These are phyloP conservation scores for Dendronephthya gigantea DNA, from an alignment of 64 coral and sea anemone genomes.

Conservation along the genomic window DNA sequence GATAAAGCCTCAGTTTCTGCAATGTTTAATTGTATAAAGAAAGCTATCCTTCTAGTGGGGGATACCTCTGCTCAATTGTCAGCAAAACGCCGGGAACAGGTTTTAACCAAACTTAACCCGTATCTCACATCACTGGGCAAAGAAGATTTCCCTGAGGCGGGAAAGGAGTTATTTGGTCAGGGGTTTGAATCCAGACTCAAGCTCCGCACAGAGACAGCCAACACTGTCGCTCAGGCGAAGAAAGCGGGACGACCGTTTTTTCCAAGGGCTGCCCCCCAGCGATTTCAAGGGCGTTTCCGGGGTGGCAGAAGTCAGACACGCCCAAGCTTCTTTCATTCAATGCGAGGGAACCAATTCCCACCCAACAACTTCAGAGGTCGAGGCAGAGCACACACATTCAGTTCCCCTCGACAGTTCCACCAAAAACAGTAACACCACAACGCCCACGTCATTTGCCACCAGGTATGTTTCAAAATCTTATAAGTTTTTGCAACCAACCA, in stretches of 20 bases:
- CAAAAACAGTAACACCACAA: background rate
- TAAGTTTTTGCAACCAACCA: background rate
- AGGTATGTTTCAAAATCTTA: conserved; percentile 40
- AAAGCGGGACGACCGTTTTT: conserved; percentile 20
- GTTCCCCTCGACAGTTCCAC: background rate
- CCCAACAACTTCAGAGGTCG: background rate
- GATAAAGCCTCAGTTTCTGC: conserved; percentile 23
- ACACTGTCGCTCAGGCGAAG: conserved; percentile 6
- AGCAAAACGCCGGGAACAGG: background rate
- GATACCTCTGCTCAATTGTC: conserved; percentile 24
- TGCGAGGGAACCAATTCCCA: background rate
- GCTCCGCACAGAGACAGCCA: background rate
- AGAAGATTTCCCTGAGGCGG: conserved; percentile 19
- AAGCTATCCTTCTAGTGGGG: conserved; percentile 16
- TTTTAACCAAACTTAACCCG: conserved; percentile 14
- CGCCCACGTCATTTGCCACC: conserved; percentile 3
- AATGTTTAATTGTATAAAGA: conserved; percentile 31
- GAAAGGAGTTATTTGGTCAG: background rate
- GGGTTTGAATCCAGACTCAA: conserved; percentile 23
- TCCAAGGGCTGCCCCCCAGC: background rate
- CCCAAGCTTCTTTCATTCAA: background rate
- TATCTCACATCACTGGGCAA: conserved; percentile 12
- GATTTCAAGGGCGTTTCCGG: conserved; percentile 12
- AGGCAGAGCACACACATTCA: conserved; percentile 3
- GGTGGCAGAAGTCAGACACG: conserved; percentile 1